These are phyloP conservation scores for Orycteropus afer DNA, from an alignment of 2,113 vertebrate species.

Conservation along the genomic window DNA sequence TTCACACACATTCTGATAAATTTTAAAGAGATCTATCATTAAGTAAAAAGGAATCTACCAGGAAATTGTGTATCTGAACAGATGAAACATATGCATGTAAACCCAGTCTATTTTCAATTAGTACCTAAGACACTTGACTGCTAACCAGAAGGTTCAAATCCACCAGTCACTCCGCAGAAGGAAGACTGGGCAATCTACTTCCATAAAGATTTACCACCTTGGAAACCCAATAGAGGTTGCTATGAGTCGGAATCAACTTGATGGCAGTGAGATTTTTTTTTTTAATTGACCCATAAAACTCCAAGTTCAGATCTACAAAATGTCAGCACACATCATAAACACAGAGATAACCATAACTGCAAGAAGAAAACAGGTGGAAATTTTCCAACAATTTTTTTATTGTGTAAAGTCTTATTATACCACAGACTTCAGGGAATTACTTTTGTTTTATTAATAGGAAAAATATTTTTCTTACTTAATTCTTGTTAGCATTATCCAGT, in stretches of 20 bases:
- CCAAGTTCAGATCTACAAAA: neutral
- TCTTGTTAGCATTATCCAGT: neutral
- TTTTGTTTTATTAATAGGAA: slow-evolving; percentile 11
- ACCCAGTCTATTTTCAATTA: neutral
- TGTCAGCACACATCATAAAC: neutral
- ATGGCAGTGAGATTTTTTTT: too few relatives aligned
- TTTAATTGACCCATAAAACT: neutral
- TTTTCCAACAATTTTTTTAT: neutral
- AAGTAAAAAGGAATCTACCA: neutral
- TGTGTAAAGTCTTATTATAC: neutral
- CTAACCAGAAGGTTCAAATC: too few relatives aligned
- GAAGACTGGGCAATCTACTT: too few relatives aligned
- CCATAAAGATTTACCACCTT: too few relatives aligned
- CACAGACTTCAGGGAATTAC: neutral
- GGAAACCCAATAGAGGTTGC: too few relatives aligned
- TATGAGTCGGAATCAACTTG: too few relatives aligned
- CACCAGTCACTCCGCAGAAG: too few relatives aligned
- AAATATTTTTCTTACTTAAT: slow-evolving; percentile 44
- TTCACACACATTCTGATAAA: neutral
- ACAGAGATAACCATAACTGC: neutral
- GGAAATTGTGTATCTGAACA: neutral
- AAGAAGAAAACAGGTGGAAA: slow-evolving; percentile 4
- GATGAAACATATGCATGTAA: neutral
- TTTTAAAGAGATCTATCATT: neutral
- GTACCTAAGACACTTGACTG: neutral